Evolutionary conservation across 1,140 invertebrate genomes (phyloP).

Genomic region (Drepana arcuata): DNA sequence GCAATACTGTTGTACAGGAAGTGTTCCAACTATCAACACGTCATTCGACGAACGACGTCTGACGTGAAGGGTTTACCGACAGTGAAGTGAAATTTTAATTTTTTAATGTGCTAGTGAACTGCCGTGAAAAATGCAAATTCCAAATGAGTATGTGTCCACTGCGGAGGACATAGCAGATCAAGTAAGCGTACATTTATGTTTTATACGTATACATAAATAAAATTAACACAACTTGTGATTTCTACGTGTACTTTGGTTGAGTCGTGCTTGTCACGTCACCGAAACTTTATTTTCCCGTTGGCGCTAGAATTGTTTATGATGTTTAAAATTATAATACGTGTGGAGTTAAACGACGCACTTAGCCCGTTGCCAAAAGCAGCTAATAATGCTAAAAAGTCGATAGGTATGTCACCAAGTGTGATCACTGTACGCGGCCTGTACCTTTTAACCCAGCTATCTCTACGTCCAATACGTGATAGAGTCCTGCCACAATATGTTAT

Average conservation of each 20-base stretch:
- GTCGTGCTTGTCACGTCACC: slow-evolving; percentile 69
- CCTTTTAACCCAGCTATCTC: slow-evolving; percentile 15
- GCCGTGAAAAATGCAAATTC: slow-evolving; percentile 80
- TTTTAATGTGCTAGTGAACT: slow-evolving; percentile 49
- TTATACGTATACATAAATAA: not conserved
- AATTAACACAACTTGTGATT: slow-evolving; percentile 14
- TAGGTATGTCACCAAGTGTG: too few relatives aligned
- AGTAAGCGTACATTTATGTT: slow-evolving; percentile 71
- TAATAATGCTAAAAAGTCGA: too few relatives aligned
- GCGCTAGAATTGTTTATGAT: slow-evolving; percentile 12
- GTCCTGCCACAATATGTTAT: too few relatives aligned
- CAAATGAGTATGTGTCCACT: slow-evolving; percentile 90
- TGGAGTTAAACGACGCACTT: too few relatives aligned
- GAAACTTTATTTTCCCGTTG: slow-evolving; percentile 50
- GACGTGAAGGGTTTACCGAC: slow-evolving; percentile 27
- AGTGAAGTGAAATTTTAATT: slow-evolving; percentile 43
- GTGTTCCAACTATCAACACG: slow-evolving; percentile 65
- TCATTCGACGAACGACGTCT: slow-evolving; percentile 43
- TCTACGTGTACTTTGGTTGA: slow-evolving; percentile 42
- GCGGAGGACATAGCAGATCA: slow-evolving; percentile 96
- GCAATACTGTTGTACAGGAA: slow-evolving; percentile 33
- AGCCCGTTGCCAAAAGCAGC: too few relatives aligned
- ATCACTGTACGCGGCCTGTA: too few relatives aligned
- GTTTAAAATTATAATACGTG: too few relatives aligned
- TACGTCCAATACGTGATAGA: not conserved